Base-by-base conservation (phyloP, 2,113 vertebrate genomes). In the Elephantulus edwardii region DNA sequence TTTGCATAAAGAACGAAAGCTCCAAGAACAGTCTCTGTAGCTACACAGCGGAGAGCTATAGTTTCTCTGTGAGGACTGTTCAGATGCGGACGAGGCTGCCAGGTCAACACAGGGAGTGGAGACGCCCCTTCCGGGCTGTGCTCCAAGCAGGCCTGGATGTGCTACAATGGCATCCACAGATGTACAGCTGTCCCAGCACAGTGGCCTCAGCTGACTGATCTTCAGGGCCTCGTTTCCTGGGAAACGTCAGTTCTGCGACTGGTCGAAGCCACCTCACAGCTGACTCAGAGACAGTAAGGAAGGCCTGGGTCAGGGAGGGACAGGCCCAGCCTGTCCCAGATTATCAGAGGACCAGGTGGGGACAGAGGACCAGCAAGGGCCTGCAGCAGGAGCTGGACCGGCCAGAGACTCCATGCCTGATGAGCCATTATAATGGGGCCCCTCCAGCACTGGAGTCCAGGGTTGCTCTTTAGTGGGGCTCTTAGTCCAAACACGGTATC, bases 381-480 rank as follows among this genome's bases (percentile, higher is more conserved):
- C 30, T 46, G 66, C 86, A 48, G 42, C 60, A 84, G 62, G 9
- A 77, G 12, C 50, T 35, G 14, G 35, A 38, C 17, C 28, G 30
- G 35, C 75, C 30, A 46, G 50, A 83, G 35, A 44, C 24, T 33
- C 58, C 16, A 20, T 0, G 5, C 17, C 20, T 22, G 24, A 11
- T 3, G 14, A 42, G n/a, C 14, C 14, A 22, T 24, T n/a, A 56
- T 12, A 0, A 40, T 20, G 0, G n/a, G 0, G 28, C 35, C 19
- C 28, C 9, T 64, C 26, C 20, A 40, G 72, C 46, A 52, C 62
- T 44, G 24, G 28, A 33, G 46, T 17, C 46, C 20, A 20, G 8
- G 8, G 44, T 75, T 68, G 8, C 52, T 86, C 30, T n/a, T 10
- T 60, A n/a, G 7, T 1, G 0, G 30, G 26, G 10, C 8, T 3